These are phyloP conservation scores for Temnothorax rugatulus DNA, from an alignment of 2,888 invertebrate genomes.

Conservation along the genomic window DNA sequence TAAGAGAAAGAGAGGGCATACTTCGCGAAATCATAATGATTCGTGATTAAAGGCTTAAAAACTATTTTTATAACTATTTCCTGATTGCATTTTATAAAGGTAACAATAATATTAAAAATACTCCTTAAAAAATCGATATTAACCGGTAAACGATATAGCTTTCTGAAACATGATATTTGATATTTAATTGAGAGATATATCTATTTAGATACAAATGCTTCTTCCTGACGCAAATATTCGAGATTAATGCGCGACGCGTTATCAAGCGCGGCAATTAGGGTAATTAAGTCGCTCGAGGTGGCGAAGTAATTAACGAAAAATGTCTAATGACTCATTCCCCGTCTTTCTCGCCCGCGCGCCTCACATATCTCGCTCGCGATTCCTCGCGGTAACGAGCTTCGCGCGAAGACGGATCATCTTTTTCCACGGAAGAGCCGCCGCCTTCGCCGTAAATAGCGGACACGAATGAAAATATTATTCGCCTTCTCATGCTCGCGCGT, in stretches of 20 bases:
- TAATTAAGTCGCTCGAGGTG: conserved; percentile 17
- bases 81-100: no score
- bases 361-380: conserved; percentile 8
- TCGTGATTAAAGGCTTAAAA: neutral
- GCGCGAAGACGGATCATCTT: conserved; percentile 50
- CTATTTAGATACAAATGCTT: neutral
- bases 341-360: neutral
- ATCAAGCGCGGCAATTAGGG: conserved; percentile 1
- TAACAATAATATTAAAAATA: neutral
- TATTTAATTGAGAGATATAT: conserved; percentile 12
- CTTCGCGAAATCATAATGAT: neutral
- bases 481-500: conserved; percentile 58
- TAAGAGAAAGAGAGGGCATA: neutral
- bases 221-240: neutral
- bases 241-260: conserved; percentile 16
- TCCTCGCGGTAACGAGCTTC: conserved; percentile 43
- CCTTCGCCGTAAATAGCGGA: conserved; percentile 58
- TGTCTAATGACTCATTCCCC: conserved; percentile 27
- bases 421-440: conserved; percentile 58
- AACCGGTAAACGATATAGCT: neutral
- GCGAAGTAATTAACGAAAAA: conserved; percentile 43
- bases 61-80: neutral
- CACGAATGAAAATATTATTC: conserved; percentile 55
- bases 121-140: neutral
- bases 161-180: neutral